phyloP scores from a whole-genome alignment of 2,888 invertebrate species.

The Chaetoderma sp. region DNA sequence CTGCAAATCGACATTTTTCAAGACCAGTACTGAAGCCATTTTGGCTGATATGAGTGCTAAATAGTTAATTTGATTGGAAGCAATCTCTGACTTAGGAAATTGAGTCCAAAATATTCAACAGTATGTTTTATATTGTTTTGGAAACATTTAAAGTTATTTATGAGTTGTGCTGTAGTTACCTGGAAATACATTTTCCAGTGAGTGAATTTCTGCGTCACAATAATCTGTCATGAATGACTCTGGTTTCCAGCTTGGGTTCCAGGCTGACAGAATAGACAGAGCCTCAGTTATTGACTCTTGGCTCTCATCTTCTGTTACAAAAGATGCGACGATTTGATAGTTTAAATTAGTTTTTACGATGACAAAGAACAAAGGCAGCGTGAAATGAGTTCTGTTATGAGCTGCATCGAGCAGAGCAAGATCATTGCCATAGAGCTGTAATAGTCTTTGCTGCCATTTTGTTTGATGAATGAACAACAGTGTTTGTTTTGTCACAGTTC shows the following conservation, averaged over 20 bases:
- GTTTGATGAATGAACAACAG: slow-evolving; percentile 26
- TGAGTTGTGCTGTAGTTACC: slow-evolving; percentile 7
- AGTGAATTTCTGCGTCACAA: slow-evolving; percentile 19
- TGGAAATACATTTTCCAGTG: slow-evolving; percentile 18
- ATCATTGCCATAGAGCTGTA: slow-evolving; percentile 26
- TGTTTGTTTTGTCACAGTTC: background rate
- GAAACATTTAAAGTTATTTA: background rate
- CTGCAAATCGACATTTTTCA: too few relatives aligned
- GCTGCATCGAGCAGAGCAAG: slow-evolving; percentile 32
- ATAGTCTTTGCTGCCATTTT: slow-evolving; percentile 18
- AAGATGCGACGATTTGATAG: slow-evolving; percentile 23
- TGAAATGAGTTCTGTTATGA: slow-evolving; percentile 27
- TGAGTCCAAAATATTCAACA: too few relatives aligned
- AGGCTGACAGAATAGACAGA: slow-evolving; percentile 7
- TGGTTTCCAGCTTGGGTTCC: slow-evolving; percentile 27
- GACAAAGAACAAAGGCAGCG: slow-evolving; percentile 30
- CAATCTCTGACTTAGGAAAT: too few relatives aligned
- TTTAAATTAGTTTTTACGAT: slow-evolving; percentile 25
- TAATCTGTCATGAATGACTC: slow-evolving; percentile 27
- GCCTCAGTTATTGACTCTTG: slow-evolving; percentile 25
- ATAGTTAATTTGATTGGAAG: too few relatives aligned
- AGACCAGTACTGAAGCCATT: too few relatives aligned
- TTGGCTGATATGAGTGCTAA: too few relatives aligned
- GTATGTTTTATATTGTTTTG: too few relatives aligned
- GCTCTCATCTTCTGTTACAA: slow-evolving; percentile 22